Conservation (phyloP, 2,888 invertebrate genomes). For the Drosophila percnosoma region DNA sequence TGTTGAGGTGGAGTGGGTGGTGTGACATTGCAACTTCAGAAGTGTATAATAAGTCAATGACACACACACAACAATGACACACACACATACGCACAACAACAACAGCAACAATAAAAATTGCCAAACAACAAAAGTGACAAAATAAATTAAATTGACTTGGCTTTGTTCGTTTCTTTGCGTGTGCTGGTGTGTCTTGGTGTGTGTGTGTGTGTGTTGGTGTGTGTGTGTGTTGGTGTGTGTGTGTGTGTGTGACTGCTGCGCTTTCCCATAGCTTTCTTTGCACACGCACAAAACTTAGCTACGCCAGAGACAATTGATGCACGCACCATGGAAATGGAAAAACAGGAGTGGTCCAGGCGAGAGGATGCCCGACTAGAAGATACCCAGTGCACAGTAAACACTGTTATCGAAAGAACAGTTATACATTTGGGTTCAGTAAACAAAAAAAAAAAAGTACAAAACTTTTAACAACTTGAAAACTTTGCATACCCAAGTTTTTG, state of each 20-base stretch:
- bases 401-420: not conserved
- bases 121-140: conserved; percentile 74
- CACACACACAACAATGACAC: conserved; percentile 21
- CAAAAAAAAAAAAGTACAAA: not conserved
- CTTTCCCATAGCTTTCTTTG: conserved; percentile 62
- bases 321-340: conserved; percentile 46
- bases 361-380: not conserved
- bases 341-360: not conserved
- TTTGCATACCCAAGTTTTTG: too few species aligned
- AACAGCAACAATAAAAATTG: conserved; percentile 51
- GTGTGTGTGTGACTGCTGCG: conserved; percentile 43
- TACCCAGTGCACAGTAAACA: not conserved
- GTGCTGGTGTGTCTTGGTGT: not conserved
- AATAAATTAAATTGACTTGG: conserved; percentile 77
- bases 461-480: not conserved
- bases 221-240: not conserved
- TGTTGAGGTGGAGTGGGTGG: not conserved
- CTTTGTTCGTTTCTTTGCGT: conserved; percentile 44
- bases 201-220: conserved; percentile 2
- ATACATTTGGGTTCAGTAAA: not conserved
- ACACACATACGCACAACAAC: conserved; percentile 31
- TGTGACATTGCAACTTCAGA: conserved; percentile 22
- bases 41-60: conserved; percentile 57
- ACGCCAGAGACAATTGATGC: conserved; percentile 67
- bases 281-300: conserved; percentile 59